These are phyloP conservation scores for Melieria crassipennis DNA, from an alignment of 2,888 invertebrate species.

Conservation along the genomic window DNA sequence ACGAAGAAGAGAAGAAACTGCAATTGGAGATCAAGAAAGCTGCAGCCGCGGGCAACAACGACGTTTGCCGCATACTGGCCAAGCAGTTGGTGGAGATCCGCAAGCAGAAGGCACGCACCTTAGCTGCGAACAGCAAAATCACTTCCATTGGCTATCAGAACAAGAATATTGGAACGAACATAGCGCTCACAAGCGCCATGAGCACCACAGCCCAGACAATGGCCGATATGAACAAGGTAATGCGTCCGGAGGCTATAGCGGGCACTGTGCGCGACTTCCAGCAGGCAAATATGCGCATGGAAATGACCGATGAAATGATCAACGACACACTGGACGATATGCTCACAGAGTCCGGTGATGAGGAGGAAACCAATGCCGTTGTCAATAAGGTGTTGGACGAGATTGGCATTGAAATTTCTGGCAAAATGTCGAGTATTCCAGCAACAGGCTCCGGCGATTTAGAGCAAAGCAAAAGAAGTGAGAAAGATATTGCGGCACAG, in stretches of 20 bases:
- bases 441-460: conserved; percentile 68
- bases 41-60: conserved; percentile 87
- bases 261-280: conserved; percentile 86
- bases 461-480: conserved; percentile 66
- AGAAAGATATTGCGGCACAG: conserved; percentile 78
- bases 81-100: conserved; percentile 89
- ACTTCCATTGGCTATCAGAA: conserved; percentile 84
- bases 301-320: conserved; percentile 96
- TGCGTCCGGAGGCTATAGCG: conserved; percentile 86
- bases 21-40: conserved; percentile 89
- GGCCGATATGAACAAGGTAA: conserved; percentile 85
- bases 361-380: conserved; percentile 87
- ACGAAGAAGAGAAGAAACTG: conserved; percentile 91
- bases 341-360: conserved; percentile 88
- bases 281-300: conserved; percentile 87
- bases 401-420: conserved; percentile 93
- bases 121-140: conserved; percentile 82
- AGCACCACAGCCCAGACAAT: conserved; percentile 89
- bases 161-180: conserved; percentile 90
- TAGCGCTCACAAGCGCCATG: conserved; percentile 88
- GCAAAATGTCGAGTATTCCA: conserved; percentile 80
- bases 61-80: conserved; percentile 83
- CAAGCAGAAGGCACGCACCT: conserved; percentile 86
- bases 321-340: conserved; percentile 92
- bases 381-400: conserved; percentile 94